These are phyloP conservation scores for Tetragonula carbonaria DNA, from an alignment of 2,888 invertebrate genomes.

Conservation along the genomic window DNA sequence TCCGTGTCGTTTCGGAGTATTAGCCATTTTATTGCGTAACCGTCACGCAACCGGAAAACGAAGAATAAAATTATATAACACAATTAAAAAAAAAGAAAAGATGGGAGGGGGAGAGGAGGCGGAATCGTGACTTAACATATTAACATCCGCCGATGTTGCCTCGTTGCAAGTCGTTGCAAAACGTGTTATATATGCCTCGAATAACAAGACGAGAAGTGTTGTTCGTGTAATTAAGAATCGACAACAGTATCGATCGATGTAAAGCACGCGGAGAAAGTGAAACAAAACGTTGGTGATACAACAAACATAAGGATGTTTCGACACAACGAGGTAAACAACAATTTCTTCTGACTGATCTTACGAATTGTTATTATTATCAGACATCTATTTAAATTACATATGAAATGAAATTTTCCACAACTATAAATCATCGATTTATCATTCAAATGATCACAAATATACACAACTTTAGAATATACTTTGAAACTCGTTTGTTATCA, in stretches of 20 bases:
- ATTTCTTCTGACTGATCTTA: too few species aligned
- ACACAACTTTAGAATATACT: too few species aligned
- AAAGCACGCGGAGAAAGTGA: neutral
- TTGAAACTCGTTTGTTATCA: too few species aligned
- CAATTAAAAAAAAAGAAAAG: conserved; percentile 19
- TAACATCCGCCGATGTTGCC: conserved; percentile 18
- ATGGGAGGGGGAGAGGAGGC: neutral
- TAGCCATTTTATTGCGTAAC: conserved; percentile 28
- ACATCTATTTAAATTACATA: too few species aligned
- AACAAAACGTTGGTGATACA: neutral
- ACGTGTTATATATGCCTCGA: neutral
- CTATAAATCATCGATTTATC: too few species aligned
- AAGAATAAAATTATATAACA: conserved; percentile 38
- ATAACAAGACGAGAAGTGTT: too few species aligned
- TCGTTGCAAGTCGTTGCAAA: conserved; percentile 25
- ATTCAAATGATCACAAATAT: too few species aligned
- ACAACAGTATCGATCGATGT: neutral
- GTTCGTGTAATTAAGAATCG: neutral
- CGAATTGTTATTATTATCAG: too few species aligned
- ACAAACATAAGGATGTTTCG: neutral
- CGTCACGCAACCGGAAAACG: conserved; percentile 35
- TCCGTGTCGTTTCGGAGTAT: conserved; percentile 18
- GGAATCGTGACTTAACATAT: conserved; percentile 38
- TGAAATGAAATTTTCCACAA: too few species aligned
- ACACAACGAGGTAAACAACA: too few species aligned